Evolutionary conservation across 2,797 vertebrate species (phyloP), one percentile per base, ranked within the genome.

Genomic region (Okamejei kenojei): DNA sequence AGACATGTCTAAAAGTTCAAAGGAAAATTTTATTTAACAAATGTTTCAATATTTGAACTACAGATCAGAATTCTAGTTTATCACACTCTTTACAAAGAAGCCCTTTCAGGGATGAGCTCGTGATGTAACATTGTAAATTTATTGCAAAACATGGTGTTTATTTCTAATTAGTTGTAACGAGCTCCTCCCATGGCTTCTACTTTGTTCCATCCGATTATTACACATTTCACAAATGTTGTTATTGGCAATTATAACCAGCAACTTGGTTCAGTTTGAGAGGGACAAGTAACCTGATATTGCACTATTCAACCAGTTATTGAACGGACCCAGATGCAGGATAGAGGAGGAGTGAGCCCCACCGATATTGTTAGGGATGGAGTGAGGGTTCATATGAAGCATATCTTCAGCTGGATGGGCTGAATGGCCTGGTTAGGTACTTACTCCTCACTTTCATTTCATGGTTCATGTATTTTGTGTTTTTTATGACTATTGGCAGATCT

Each of bases 11-110:
- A 88, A 35, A n/a, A 19, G 63, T n/a, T 35, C 9, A 32, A 65
- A 68, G 19, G 63, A 19, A 32, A 32, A 19, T 88, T 19, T 88
- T 88, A 88, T 88, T 88, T 88, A 88, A 88, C 63, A 88, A 32
- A 29, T 88, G 84, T 19, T 65, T 88, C n/a, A 88, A 68, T 88
- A 88, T 68, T 68, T 88, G 84, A 35, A 88, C 65, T 65, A 35
- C 61, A 65, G n/a, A 88, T 10, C 17, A 38, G 17, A 0, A 65
- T 88, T 88, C 58, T 32, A 88, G 29, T 63, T 19, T 32, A 68
- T 88, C 61, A 88, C 61, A 65, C n/a, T 88, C 61, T 88, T 65
- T 23, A 19, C 32, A 88, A 61, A 88, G 81, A 65, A n/a, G 61
- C 32, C 35, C 65, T 17, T 88, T 63, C 15, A 35, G 63, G 65